These are phyloP conservation scores for Bugulina stolonifera DNA, from an alignment of 2,888 invertebrate genomes.

Conservation along the genomic window DNA sequence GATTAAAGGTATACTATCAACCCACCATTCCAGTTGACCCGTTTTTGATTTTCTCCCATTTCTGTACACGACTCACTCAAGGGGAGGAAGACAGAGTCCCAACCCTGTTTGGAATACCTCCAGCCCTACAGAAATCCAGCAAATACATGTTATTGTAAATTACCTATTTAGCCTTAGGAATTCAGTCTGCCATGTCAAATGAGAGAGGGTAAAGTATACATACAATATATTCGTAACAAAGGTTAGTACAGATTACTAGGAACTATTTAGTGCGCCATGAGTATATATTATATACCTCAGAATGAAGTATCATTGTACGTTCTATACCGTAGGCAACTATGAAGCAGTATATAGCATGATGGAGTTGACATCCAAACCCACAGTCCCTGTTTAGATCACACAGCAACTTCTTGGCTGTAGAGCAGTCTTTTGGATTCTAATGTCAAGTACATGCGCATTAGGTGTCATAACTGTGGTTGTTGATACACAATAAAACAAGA, in stretches of 20 bases:
- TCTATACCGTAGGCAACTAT: slow-evolving; percentile 91
- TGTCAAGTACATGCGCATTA: too few relatives aligned
- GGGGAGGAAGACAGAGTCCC: slow-evolving; percentile 89
- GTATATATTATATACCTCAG: slow-evolving; percentile 58
- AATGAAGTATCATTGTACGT: slow-evolving; percentile 84
- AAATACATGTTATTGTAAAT: too few relatives aligned
- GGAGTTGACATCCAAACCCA: slow-evolving; percentile 96
- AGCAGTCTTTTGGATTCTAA: slow-evolving; percentile 87
- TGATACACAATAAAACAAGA: too few relatives aligned
- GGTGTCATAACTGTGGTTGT: too few relatives aligned
- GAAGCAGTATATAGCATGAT: slow-evolving; percentile 93
- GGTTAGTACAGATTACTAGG: neutral
- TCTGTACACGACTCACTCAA: slow-evolving; percentile 77
- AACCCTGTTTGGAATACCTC: slow-evolving; percentile 80
- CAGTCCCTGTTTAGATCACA: slow-evolving; percentile 97
- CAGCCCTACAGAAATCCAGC: slow-evolving; percentile 6
- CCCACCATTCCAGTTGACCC: slow-evolving; percentile 73
- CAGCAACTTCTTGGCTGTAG: slow-evolving; percentile 76
- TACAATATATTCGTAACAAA: neutral
- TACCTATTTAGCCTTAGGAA: neutral
- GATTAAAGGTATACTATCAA: too few relatives aligned
- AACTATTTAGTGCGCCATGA: neutral
- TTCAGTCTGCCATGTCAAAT: neutral
- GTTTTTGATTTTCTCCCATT: slow-evolving; percentile 61
- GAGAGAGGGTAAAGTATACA: neutral